Conservation (phyloP, 2,113 vertebrate species). For the Chauna torquata region DNA sequence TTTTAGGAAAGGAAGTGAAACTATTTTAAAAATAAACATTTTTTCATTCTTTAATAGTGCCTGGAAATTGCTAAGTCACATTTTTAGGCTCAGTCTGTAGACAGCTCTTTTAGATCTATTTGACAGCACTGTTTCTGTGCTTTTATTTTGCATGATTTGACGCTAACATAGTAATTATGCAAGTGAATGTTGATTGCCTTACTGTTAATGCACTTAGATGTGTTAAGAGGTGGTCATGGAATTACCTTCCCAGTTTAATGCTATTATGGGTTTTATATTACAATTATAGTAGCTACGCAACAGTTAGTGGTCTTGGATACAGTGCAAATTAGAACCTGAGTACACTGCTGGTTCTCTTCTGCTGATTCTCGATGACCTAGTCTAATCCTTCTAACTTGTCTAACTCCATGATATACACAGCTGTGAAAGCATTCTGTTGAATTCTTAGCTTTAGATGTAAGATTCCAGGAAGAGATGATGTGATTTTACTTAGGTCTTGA, state of each 20-base stretch:
- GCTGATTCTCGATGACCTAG: background rate
- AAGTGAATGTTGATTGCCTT: background rate
- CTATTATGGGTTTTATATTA: background rate
- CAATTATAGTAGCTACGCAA: background rate
- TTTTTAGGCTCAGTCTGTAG: background rate
- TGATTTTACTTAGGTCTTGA: background rate
- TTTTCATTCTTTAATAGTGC: background rate
- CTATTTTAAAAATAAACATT: background rate
- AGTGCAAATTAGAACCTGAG: background rate
- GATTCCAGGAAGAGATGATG: background rate
- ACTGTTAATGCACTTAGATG: background rate
- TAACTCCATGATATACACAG: background rate
- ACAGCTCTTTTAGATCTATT: background rate
- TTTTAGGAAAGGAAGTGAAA: conserved; percentile 9
- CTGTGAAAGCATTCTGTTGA: background rate
- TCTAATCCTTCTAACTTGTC: background rate
- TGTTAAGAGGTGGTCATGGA: background rate
- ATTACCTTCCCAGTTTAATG: background rate
- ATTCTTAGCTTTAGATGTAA: background rate
- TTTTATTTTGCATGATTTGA: background rate
- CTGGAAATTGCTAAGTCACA: background rate
- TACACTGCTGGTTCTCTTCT: background rate
- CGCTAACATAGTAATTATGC: background rate
- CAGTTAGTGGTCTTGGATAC: background rate
- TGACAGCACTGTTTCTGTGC: background rate